phyloP scores from a whole-genome alignment of 1,140 invertebrate species.

The Drosophila kanapiae region DNA sequence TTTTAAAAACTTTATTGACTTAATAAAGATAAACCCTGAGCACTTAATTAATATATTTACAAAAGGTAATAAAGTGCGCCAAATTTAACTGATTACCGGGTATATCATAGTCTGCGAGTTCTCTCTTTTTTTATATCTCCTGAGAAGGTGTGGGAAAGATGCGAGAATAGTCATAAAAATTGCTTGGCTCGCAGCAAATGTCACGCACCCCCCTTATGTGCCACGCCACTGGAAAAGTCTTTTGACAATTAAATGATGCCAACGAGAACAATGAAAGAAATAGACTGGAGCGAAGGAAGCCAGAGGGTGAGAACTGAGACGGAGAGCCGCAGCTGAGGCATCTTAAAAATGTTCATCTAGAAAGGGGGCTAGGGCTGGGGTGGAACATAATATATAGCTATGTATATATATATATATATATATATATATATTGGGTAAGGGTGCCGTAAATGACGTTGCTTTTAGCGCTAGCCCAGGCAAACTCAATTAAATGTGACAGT shows the following conservation, averaged over 20 bases:
- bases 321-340: constrained; percentile 48
- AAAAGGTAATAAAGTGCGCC: too few species aligned
- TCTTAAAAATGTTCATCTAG: constrained; percentile 70
- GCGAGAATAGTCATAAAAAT: constrained; percentile 60
- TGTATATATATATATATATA: background rate
- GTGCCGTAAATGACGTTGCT: constrained; percentile 74
- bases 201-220: constrained; percentile 15
- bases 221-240: constrained; percentile 41
- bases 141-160: background rate
- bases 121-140: background rate
- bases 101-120: background rate
- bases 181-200: constrained; percentile 56
- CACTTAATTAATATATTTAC: too few species aligned
- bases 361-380: background rate
- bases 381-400: constrained; percentile 3
- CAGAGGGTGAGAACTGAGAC: constrained; percentile 1
- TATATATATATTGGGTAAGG: constrained; percentile 10
- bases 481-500: constrained; percentile 84
- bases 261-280: constrained; percentile 52
- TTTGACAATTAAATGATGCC: constrained; percentile 81
- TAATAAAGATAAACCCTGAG: too few species aligned
- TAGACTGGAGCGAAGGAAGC: constrained; percentile 18
- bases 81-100: background rate
- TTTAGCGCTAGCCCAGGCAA: constrained; percentile 70
- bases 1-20: too few species aligned